Evolutionary conservation across 2,797 vertebrate genomes (phyloP).

Genomic region (Podarcis siculus): DNA sequence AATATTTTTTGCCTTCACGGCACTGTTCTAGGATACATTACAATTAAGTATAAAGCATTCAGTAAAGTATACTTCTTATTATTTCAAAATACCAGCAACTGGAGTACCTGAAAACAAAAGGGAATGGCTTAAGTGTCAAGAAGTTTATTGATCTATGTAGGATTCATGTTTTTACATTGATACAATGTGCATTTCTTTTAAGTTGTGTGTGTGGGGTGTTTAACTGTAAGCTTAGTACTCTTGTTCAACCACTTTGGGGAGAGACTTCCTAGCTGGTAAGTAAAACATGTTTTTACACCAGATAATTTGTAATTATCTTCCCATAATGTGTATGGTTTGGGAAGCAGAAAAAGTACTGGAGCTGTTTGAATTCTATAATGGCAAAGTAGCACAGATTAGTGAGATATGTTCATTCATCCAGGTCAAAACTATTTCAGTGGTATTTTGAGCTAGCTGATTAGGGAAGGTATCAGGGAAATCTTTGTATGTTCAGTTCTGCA

Average conservation of each 20-base stretch:
- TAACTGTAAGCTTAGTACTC: background rate
- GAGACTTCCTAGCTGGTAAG: background rate
- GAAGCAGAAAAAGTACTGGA: background rate
- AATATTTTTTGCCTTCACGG: background rate
- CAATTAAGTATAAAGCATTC: background rate
- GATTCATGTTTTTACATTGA: background rate
- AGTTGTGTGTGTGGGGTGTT: background rate
- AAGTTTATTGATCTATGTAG: background rate
- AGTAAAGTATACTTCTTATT: background rate
- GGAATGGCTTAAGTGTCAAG: background rate
- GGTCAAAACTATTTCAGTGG: background rate
- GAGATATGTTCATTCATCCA: background rate
- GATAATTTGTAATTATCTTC: background rate
- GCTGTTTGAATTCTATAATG: conserved; percentile 14
- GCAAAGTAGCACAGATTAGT: conserved; percentile 6
- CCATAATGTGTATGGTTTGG: background rate
- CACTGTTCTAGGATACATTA: background rate
- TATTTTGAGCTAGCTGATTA: background rate
- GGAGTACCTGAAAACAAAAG: background rate
- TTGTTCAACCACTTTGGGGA: background rate
- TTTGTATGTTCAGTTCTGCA: background rate
- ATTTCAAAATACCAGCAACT: background rate
- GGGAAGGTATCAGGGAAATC: background rate
- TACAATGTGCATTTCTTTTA: background rate
- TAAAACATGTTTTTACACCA: background rate